phyloP scores from a whole-genome alignment of 2,888 invertebrate species.

The Helleia helle region DNA sequence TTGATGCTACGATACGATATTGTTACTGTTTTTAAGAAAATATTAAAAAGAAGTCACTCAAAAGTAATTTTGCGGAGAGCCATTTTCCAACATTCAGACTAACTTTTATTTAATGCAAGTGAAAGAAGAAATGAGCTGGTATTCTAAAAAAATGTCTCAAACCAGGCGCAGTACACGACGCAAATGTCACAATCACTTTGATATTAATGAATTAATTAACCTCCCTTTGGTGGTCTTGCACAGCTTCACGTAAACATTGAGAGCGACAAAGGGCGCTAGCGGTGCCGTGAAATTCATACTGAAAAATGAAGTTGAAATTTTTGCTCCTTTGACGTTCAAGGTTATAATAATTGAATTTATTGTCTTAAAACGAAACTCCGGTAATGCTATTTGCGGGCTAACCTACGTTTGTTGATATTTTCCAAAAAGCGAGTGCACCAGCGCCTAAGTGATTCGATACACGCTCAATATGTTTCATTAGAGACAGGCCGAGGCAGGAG shows the following conservation, averaged over 20 bases:
- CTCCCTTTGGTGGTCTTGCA: constrained; percentile 37
- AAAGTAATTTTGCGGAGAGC: no score
- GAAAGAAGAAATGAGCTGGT: background rate
- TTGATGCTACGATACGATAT: no score
- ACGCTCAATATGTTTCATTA: constrained; percentile 74
- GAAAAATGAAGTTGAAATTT: constrained; percentile 58
- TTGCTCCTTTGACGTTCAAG: constrained; percentile 60
- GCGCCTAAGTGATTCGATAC: constrained; percentile 71
- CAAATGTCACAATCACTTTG: constrained; percentile 47
- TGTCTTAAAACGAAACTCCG: constrained; percentile 63
- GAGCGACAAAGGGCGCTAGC: constrained; percentile 44
- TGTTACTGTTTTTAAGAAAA: no score
- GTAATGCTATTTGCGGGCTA: constrained; percentile 65
- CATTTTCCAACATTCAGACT: background rate
- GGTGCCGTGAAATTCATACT: constrained; percentile 59
- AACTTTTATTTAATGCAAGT: background rate
- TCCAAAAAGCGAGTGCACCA: constrained; percentile 53
- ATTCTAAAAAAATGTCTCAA: background rate
- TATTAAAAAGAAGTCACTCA: no score
- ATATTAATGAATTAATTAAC: constrained; percentile 39
- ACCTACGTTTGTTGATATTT: constrained; percentile 62
- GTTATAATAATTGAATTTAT: constrained; percentile 67
- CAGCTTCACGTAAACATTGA: constrained; percentile 53
- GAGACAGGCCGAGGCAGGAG: no score
- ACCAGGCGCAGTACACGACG: constrained; percentile 3